Base-by-base conservation (phyloP, 2,113 vertebrate species). In the Lipophrys pholis region DNA sequence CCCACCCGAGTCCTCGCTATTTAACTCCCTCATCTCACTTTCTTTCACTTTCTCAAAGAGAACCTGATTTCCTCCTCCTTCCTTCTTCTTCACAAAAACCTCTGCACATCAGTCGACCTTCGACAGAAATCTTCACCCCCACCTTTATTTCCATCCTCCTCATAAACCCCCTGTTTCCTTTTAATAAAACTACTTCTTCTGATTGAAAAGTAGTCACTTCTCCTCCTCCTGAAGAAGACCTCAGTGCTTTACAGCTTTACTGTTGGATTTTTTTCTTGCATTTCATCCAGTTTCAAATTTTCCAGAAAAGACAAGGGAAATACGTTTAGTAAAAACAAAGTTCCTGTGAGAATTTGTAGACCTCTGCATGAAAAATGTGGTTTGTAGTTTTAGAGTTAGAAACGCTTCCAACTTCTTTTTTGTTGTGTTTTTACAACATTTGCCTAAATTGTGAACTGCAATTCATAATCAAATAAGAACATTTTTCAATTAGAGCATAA, bases 1-100 rank as follows among this genome's bases (percentile, higher is more conserved):
- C 79, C 35, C 67, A 73, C 78, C 63, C 82, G 17, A 14, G 8
- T 62, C 62, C 58, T 64, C 58, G 79, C 63, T 42, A n/a, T 69
- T 84, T 61, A 39, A 61, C 69, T 40, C 12, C 39, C 55, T 62
- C 54, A 21, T 55, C 41, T 36, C 40, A 39, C 36, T 63, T 51
- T 50, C 51, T 42, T 11, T 63, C 8, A 9, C 71, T 58, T n/a
- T 51, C 66, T 63, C 56, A 53, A 30, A 49, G 53, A 51, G 41
- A 57, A 5, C 38, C 1, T 10, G 1, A 17, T 36, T 39, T 30
- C 21, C 54, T 52, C 21, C 54, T 52, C 69, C 21, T 72, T 73
- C 73, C n/a, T 40, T 38, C 15, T 11, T 63, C 39, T 59, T 14
- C 1, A 10, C 53, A 12, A 15, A 68, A 57, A 42, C 9, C 38